These are phyloP conservation scores for Mohoua ochrocephala DNA, from an alignment of 2,113 vertebrate genomes.

Conservation along the genomic window DNA sequence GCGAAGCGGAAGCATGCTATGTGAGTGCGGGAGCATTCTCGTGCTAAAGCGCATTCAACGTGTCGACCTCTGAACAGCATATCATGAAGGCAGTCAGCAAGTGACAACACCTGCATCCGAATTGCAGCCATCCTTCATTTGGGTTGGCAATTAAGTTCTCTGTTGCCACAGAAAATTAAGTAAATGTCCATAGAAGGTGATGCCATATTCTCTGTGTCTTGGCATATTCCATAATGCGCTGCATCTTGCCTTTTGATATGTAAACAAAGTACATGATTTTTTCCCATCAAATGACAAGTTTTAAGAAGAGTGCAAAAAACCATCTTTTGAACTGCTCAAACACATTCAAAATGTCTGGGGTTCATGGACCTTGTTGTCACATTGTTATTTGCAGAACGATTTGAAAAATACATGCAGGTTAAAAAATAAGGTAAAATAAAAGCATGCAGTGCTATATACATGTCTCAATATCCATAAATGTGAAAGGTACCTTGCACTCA, in stretches of 20 bases:
- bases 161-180: constrained; percentile 35
- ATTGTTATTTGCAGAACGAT: constrained; percentile 61
- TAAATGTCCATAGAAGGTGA: constrained; percentile 23
- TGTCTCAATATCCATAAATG: constrained; percentile 90
- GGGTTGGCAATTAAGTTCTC: constrained; percentile 34
- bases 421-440: constrained; percentile 56
- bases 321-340: constrained; percentile 18
- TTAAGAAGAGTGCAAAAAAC: constrained; percentile 22
- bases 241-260: constrained; percentile 57
- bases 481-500: constrained; percentile 98
- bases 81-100: constrained; percentile 51
- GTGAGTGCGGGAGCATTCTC: constrained; percentile 4
- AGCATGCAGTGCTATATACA: constrained; percentile 86
- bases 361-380: constrained; percentile 75
- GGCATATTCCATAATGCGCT: constrained; percentile 47
- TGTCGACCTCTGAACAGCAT: constrained; percentile 1
- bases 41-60: constrained; percentile 4
- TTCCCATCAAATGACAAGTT: constrained; percentile 33
- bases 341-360: constrained; percentile 52
- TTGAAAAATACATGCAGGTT: constrained; percentile 67
- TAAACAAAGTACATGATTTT: constrained; percentile 54
- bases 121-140: constrained; percentile 12
- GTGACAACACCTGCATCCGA: background rate
- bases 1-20: constrained; percentile 36
- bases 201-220: constrained; percentile 26